These are phyloP conservation scores for Drosophila burlai DNA, from an alignment of 1,140 invertebrate species.

Conservation along the genomic window DNA sequence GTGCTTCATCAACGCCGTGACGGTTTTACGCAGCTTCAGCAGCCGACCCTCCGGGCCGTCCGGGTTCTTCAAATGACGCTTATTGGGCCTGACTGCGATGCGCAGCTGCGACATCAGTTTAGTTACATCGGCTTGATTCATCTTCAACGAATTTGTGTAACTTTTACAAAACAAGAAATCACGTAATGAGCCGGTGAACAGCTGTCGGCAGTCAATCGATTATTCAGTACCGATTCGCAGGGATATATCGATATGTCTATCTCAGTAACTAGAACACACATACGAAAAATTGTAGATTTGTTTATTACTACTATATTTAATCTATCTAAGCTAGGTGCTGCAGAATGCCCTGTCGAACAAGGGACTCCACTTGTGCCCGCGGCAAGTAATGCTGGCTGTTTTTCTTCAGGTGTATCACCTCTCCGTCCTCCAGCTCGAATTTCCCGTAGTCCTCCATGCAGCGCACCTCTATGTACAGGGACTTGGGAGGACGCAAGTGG, in stretches of 20 bases:
- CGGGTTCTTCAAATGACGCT: constrained; percentile 88
- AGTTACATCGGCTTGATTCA: constrained; percentile 92
- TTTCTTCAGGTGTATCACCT: constrained; percentile 94
- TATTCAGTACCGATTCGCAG: neutral
- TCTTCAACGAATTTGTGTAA: constrained; percentile 71
- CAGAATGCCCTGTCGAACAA: constrained; percentile 96
- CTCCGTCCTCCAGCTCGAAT: constrained; percentile 97
- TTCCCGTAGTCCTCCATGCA: constrained; percentile 96
- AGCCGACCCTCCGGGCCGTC: constrained; percentile 92
- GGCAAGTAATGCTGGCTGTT: constrained; percentile 97
- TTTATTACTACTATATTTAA: constrained; percentile 1
- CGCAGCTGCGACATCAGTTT: constrained; percentile 91
- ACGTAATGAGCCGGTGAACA: constrained; percentile 63
- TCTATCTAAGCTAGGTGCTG: constrained; percentile 88
- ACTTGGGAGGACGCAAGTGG: constrained; percentile 96
- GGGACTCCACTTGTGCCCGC: constrained; percentile 94
- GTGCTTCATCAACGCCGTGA: constrained; percentile 94
- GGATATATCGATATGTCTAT: neutral
- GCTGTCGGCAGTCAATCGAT: constrained; percentile 34
- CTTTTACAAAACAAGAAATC: constrained; percentile 35
- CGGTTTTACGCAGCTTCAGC: constrained; percentile 91
- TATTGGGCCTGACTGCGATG: constrained; percentile 87
- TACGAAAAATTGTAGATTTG: neutral
- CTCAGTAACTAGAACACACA: neutral
- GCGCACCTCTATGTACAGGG: constrained; percentile 95